A percentile compares a stretch with the other conserved stretches of the same genome.
These are phyloP conservation scores for Hippopotamyrus pictus DNA, from an alignment of 2,797 vertebrate species.

Conservation along the genomic window DNA sequence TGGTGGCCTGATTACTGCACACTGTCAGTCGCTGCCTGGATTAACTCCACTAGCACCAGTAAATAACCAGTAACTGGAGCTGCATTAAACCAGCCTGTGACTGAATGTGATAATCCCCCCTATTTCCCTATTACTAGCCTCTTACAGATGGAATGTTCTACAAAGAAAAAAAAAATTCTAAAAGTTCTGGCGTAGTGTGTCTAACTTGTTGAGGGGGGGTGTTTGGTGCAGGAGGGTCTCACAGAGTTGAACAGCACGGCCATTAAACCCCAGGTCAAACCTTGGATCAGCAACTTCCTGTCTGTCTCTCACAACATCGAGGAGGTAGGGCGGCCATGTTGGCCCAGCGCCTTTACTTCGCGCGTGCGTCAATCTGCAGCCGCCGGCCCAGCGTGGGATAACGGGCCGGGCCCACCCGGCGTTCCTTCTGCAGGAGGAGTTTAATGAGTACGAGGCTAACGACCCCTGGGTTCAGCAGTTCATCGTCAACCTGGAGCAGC, in stretches of 20 bases:
- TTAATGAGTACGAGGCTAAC: conserved; percentile 94
- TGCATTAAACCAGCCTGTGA: background rate
- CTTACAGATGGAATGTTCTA: background rate
- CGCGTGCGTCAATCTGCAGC: background rate
- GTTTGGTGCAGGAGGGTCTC: conserved; percentile 76
- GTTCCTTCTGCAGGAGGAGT: conserved; percentile 77
- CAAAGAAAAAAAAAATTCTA: background rate
- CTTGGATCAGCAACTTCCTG: conserved; percentile 93
- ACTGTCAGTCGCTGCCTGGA: background rate
- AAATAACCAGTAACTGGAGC: background rate
- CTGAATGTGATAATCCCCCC: background rate
- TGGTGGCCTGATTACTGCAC: background rate
- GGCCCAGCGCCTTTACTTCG: background rate
- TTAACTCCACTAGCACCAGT: background rate
- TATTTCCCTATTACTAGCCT: background rate
- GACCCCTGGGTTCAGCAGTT: conserved; percentile 98
- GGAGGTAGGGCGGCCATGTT: conserved; percentile 65
- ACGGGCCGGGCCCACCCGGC: background rate
- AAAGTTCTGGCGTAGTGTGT: background rate
- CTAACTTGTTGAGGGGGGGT: background rate
- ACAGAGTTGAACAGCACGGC: conserved; percentile 84
- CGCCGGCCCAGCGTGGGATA: background rate
- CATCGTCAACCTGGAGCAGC: conserved; percentile 89
- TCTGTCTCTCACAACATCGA: conserved; percentile 95
- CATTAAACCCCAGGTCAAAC: conserved; percentile 92